Conservation (phyloP, 1,140 invertebrate genomes). For the Bombyx mandarina region DNA sequence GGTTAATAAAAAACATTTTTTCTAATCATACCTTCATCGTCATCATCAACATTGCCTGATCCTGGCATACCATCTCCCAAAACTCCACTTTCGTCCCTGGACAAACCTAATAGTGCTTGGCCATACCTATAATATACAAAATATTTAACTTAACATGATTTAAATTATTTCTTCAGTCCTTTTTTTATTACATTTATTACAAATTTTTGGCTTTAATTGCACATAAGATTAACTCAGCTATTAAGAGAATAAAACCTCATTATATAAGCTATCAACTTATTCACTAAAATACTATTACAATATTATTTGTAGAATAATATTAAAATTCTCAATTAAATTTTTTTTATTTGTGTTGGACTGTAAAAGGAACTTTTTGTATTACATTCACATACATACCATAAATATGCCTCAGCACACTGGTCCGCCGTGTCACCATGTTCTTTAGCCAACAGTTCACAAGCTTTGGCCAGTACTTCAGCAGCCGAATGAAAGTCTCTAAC, state of each 20-base stretch:
- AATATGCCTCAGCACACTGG: constrained; percentile 88
- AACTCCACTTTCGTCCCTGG: constrained; percentile 84
- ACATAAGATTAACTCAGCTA: too few relatives aligned
- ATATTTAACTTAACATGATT: constrained; percentile 5
- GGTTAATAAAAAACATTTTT: too few relatives aligned
- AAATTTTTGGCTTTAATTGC: too few relatives aligned
- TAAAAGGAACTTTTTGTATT: background rate
- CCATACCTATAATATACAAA: constrained; percentile 68
- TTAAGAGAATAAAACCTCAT: too few relatives aligned
- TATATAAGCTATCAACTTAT: too few relatives aligned
- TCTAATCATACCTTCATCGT: constrained; percentile 53
- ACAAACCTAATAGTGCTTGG: constrained; percentile 84
- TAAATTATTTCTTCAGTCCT: background rate
- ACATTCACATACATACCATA: constrained; percentile 51
- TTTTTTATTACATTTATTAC: background rate
- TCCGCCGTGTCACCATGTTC: constrained; percentile 83
- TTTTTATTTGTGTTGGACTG: background rate
- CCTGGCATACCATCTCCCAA: constrained; percentile 81
- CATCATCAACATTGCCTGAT: constrained; percentile 68
- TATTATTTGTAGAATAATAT: background rate
- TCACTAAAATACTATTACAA: too few relatives aligned
- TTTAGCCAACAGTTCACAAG: constrained; percentile 79
- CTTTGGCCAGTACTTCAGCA: constrained; percentile 81
- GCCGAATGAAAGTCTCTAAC: constrained; percentile 85
- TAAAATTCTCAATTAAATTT: background rate